Conservation (phyloP, 2,888 invertebrate species). For the Drosophila prostipennis region DNA sequence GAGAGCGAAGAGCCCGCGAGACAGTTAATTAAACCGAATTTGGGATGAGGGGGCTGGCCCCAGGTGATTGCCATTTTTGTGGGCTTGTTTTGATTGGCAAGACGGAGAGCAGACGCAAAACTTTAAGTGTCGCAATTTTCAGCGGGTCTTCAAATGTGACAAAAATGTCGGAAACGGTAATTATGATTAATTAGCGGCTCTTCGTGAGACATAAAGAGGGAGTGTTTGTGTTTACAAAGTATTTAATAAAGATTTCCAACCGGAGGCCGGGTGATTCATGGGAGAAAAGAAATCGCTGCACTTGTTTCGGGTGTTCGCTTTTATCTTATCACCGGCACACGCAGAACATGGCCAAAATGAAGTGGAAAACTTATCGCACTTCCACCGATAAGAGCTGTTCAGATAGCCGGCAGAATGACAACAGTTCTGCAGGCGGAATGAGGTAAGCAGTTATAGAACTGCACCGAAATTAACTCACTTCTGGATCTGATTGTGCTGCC, state of each 20-base stretch:
- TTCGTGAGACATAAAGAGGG: slow-evolving; percentile 22
- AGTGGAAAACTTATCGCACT: slow-evolving; percentile 56
- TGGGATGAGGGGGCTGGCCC: slow-evolving; percentile 14
- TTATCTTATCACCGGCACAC: slow-evolving; percentile 59
- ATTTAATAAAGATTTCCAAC: slow-evolving; percentile 8
- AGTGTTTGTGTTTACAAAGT: slow-evolving; percentile 29
- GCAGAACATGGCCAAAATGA: slow-evolving; percentile 61
- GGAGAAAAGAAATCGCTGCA: slow-evolving; percentile 41
- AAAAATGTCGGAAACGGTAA: slow-evolving; percentile 45
- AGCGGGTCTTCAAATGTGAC: slow-evolving; percentile 25
- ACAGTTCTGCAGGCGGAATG: slow-evolving; percentile 37
- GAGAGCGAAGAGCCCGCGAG: slow-evolving; percentile 15
- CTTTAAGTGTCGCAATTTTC: slow-evolving; percentile 43
- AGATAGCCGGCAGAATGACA: slow-evolving; percentile 23
- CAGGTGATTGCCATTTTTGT: slow-evolving; percentile 28
- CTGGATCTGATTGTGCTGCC: slow-evolving; percentile 49
- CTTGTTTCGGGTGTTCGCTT: slow-evolving; percentile 16
- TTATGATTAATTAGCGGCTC: slow-evolving; percentile 61
- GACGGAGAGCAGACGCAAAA: slow-evolving; percentile 6
- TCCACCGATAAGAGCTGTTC: slow-evolving; percentile 15
- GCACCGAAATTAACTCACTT: slow-evolving; percentile 44
- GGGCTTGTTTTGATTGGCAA: slow-evolving; percentile 26
- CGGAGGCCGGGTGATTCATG: slow-evolving; percentile 46
- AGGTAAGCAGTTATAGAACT: slow-evolving; percentile 38
- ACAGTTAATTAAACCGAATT: slow-evolving; percentile 55